Evolutionary conservation across 2,888 invertebrate genomes (phyloP).

Genomic region (Platypus cylindrus): DNA sequence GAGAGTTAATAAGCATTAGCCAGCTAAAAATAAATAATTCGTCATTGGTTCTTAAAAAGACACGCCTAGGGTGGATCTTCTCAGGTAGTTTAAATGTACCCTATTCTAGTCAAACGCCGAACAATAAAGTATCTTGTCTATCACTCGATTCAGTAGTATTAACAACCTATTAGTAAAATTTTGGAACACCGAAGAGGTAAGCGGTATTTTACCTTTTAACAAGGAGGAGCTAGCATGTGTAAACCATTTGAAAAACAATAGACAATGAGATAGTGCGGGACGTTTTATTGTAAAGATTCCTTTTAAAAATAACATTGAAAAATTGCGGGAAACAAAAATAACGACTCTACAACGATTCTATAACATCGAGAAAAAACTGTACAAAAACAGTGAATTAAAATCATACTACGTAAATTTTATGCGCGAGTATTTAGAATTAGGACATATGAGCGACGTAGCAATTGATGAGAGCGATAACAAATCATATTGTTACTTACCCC

Average conservation of each 20-base stretch:
- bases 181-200: background rate
- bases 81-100: constrained; percentile 3
- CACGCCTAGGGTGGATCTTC: constrained; percentile 5
- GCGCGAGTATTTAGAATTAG: constrained; percentile 3
- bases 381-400: background rate
- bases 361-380: background rate
- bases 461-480: background rate
- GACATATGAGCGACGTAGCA: constrained; percentile 5
- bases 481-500: constrained; percentile 4
- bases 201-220: background rate
- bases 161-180: background rate
- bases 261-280: background rate
- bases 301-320: background rate
- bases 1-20: constrained; percentile 7
- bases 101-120: background rate
- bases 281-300: constrained; percentile 4
- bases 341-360: constrained; percentile 2
- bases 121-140: no score
- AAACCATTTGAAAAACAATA: constrained; percentile 1
- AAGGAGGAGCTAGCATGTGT: background rate
- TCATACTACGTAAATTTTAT: constrained; percentile 2
- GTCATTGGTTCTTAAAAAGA: constrained; percentile 4
- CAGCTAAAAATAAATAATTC: constrained; percentile 4
- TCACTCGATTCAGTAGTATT: no score
- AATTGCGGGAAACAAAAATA: constrained; percentile 2